These are phyloP conservation scores for Salticus scenicus DNA, from an alignment of 2,888 invertebrate species.

Conservation along the genomic window DNA sequence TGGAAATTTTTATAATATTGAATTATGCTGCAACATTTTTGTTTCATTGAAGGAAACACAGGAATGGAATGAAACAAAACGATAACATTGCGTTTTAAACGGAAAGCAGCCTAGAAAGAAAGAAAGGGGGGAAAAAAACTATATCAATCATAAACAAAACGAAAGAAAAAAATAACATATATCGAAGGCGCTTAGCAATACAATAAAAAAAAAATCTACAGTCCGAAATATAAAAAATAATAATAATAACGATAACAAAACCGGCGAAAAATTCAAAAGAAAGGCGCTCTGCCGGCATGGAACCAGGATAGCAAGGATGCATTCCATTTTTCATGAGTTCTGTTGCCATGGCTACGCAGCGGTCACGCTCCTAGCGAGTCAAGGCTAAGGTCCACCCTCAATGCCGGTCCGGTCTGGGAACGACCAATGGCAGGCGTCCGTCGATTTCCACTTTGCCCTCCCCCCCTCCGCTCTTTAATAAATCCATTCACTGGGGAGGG, in stretches of 20 bases:
- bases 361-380: constrained; percentile 63
- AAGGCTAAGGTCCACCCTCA: constrained; percentile 67
- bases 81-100: constrained; percentile 66
- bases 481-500: constrained; percentile 52
- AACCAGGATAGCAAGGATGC: constrained; percentile 47
- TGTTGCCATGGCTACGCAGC: constrained; percentile 59
- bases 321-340: constrained; percentile 64
- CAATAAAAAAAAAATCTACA: constrained; percentile 31
- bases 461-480: constrained; percentile 44
- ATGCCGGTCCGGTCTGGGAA: constrained; percentile 55
- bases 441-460: constrained; percentile 38
- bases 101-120: constrained; percentile 17
- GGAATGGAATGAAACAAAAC: constrained; percentile 63
- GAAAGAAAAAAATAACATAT: constrained; percentile 39
- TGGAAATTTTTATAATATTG: constrained; percentile 49
- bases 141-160: constrained; percentile 67
- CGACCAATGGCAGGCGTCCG: constrained; percentile 65
- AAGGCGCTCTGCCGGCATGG: constrained; percentile 46
- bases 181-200: constrained; percentile 62
- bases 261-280: constrained; percentile 43
- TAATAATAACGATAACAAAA: constrained; percentile 53
- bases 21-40: constrained; percentile 62
- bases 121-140: constrained; percentile 26
- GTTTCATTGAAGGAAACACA: constrained; percentile 37
- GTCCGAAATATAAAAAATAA: constrained; percentile 59